Conservation (phyloP, 2,888 invertebrate species). For the Nudaria mundana region DNA sequence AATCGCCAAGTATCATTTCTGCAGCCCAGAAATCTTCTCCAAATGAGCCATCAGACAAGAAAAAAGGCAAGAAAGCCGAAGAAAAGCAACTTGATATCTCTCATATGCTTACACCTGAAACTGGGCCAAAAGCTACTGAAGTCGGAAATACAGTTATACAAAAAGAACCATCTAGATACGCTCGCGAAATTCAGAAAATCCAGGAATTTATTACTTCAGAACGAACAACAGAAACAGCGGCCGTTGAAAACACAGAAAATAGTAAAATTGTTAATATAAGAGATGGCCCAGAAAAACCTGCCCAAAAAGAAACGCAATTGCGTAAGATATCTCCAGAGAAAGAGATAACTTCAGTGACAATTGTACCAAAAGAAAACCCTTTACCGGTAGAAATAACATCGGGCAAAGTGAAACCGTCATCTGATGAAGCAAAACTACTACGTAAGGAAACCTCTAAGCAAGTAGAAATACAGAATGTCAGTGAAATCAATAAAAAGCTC, state of each 20-base stretch:
- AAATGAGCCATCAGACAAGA: slow-evolving; percentile 19
- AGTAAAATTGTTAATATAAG: slow-evolving; percentile 25
- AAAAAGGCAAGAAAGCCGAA: slow-evolving; percentile 16
- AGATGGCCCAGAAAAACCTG: slow-evolving; percentile 6
- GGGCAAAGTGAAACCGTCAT: no score
- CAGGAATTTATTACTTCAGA: slow-evolving; percentile 11
- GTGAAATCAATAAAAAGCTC: slow-evolving; percentile 5
- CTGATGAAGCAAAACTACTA: no score
- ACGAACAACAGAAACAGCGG: slow-evolving; percentile 3
- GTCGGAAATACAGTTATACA: slow-evolving; percentile 11
- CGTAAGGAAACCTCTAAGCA: no score
- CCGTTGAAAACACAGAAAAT: slow-evolving; percentile 19
- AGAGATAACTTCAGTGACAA: neutral
- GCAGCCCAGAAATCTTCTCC: slow-evolving; percentile 23
- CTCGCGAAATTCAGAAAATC: slow-evolving; percentile 10
- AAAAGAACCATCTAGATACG: slow-evolving; percentile 13
- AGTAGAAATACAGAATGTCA: slow-evolving; percentile 1
- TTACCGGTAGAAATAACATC: neutral
- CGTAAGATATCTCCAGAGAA: neutral
- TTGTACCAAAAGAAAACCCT: neutral
- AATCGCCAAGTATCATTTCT: slow-evolving; percentile 25
- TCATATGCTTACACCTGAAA: slow-evolving; percentile 4
- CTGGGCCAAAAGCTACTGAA: slow-evolving; percentile 6
- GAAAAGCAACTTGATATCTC: slow-evolving; percentile 3
- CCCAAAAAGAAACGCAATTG: neutral